phyloP scores from a whole-genome alignment of 2,797 vertebrate genomes.

The Girardinus metallicus region DNA sequence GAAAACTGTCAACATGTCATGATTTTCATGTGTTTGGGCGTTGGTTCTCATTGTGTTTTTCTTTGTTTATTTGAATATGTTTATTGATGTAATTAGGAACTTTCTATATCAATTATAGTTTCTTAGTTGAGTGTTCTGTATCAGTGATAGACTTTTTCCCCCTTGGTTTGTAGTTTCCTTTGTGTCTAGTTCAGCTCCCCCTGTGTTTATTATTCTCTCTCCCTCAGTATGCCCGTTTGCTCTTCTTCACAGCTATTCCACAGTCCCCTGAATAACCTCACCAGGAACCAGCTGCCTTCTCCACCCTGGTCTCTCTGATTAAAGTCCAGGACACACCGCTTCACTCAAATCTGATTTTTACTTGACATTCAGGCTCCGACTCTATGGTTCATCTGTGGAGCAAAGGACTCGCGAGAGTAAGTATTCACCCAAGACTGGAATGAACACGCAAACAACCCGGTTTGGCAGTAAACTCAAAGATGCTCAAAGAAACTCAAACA shows the following conservation, averaged over 20 bases:
- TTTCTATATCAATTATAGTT: neutral
- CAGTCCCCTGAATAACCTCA: neutral
- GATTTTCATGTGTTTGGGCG: neutral
- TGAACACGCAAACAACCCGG: too few species aligned
- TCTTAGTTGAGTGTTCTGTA: neutral
- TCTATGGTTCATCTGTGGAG: too few species aligned
- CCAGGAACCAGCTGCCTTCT: neutral
- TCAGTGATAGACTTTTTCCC: neutral
- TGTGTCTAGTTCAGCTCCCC: neutral
- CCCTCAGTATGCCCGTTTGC: neutral
- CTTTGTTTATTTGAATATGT: neutral
- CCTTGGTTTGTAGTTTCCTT: neutral
- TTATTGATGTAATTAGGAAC: neutral
- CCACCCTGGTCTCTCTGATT: neutral
- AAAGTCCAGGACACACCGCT: neutral
- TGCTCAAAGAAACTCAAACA: too few species aligned
- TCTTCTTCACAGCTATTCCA: neutral
- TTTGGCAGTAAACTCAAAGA: too few species aligned
- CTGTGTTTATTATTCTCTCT: neutral
- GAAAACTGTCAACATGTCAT: neutral
- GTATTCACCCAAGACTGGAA: too few species aligned
- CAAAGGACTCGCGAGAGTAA: too few species aligned
- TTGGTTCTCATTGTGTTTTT: neutral
- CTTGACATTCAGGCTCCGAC: too few species aligned
- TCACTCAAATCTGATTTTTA: too few species aligned